Percentiles rank a stretch among this genome's conserved stretches.
Evolutionary conservation across 1,140 invertebrate species (phyloP).

Genomic region (Ceratitis capitata): DNA sequence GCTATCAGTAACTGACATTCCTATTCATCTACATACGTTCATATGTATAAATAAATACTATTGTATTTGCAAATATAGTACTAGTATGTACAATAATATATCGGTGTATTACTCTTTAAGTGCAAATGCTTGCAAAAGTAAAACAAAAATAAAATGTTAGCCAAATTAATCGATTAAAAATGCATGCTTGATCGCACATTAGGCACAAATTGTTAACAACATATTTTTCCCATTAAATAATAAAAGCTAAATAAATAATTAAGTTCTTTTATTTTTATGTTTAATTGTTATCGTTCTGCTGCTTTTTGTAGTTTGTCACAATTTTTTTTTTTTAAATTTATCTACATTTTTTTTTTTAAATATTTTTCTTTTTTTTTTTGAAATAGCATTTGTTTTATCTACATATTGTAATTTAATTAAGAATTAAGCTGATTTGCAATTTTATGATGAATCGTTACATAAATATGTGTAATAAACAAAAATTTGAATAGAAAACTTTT

Average conservation of each 20-base stretch:
- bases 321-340: background rate
- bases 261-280: background rate
- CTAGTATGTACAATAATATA: background rate
- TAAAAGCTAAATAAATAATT: background rate
- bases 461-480: background rate
- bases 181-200: background rate
- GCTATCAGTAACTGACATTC: slow-evolving; percentile 31
- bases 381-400: background rate
- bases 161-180: background rate
- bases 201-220: slow-evolving; percentile 1
- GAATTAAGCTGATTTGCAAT: background rate
- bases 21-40: slow-evolving; percentile 3
- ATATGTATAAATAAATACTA: slow-evolving; percentile 24
- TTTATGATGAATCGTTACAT: background rate
- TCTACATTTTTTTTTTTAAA: background rate
- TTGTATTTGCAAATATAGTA: slow-evolving; percentile 32
- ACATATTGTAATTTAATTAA: background rate
- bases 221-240: background rate
- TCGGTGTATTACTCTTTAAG: background rate
- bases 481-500: background rate
- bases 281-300: background rate
- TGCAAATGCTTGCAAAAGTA: background rate
- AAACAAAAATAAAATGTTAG: background rate
- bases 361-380: background rate
- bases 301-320: too few species aligned